These are phyloP conservation scores for Arnoldichthys spilopterus DNA, from an alignment of 2,797 vertebrate species.

Conservation along the genomic window DNA sequence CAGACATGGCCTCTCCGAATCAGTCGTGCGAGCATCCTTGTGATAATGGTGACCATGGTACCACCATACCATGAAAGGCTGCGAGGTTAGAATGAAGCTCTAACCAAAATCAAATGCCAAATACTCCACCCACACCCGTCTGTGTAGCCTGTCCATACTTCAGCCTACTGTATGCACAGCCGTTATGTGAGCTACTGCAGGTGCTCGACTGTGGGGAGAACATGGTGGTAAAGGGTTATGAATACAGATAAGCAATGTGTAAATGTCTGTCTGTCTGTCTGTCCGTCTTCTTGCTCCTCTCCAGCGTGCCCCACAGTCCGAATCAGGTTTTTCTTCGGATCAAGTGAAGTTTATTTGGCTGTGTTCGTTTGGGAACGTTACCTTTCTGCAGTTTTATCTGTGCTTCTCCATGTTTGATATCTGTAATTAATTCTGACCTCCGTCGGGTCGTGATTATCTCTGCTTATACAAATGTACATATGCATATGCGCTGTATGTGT, in stretches of 20 bases:
- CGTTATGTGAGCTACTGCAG: neutral
- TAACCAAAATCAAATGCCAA: conserved; percentile 63
- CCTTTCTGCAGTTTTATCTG: conserved; percentile 57
- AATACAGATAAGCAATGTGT: neutral
- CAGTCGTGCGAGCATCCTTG: neutral
- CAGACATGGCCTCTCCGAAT: neutral
- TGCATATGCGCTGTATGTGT: conserved; percentile 68
- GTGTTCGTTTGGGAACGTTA: conserved; percentile 69
- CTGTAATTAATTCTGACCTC: conserved; percentile 73
- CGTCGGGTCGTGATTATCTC: conserved; percentile 73
- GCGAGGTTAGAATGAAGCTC: conserved; percentile 63
- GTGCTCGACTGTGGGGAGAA: neutral
- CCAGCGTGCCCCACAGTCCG: conserved; percentile 47
- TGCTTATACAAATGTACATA: conserved; percentile 75
- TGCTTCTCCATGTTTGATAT: conserved; percentile 67
- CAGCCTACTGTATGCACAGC: neutral
- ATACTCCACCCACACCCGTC: conserved; percentile 41
- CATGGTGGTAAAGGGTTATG: neutral
- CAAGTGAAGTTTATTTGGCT: conserved; percentile 61
- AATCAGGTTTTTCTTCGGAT: conserved; percentile 68
- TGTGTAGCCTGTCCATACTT: conserved; percentile 33
- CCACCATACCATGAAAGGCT: conserved; percentile 42
- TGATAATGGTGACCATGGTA: conserved; percentile 15
- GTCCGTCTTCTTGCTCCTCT: conserved; percentile 12
- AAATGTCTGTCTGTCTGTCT: conserved; percentile 6